Conservation (phyloP, 2,888 invertebrate species). For the Pollenia griseotomentosa region DNA sequence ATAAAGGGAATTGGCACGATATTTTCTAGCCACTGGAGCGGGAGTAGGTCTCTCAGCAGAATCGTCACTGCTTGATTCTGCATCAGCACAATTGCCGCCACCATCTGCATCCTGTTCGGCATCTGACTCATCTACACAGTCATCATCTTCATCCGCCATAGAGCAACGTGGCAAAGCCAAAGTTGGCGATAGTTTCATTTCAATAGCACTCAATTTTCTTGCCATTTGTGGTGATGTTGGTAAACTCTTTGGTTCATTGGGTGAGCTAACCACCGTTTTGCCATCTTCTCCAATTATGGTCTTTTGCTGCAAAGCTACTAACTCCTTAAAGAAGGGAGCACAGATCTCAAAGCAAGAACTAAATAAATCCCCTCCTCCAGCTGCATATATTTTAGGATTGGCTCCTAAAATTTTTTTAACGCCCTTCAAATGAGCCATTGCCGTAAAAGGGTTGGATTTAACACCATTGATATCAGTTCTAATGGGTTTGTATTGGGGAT, state of each 20-base stretch:
- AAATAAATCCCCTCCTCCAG: slow-evolving; percentile 86
- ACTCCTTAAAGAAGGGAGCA: slow-evolving; percentile 86
- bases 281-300: slow-evolving; percentile 65
- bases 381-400: slow-evolving; percentile 84
- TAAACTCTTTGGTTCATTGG: slow-evolving; percentile 85
- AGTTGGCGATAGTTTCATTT: slow-evolving; percentile 79
- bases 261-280: slow-evolving; percentile 62
- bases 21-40: slow-evolving; percentile 81
- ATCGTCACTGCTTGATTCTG: slow-evolving; percentile 83
- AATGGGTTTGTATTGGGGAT: slow-evolving; percentile 91
- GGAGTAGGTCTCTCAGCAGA: slow-evolving; percentile 78
- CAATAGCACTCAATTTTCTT: slow-evolving; percentile 83
- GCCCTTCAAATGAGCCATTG: slow-evolving; percentile 90
- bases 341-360: slow-evolving; percentile 92
- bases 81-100: slow-evolving; percentile 83
- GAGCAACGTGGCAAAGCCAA: slow-evolving; percentile 58
- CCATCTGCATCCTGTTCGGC: slow-evolving; percentile 81
- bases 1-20: slow-evolving; percentile 86
- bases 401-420: slow-evolving; percentile 93
- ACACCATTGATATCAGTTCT: slow-evolving; percentile 82
- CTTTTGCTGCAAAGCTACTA: slow-evolving; percentile 81
- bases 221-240: slow-evolving; percentile 85
- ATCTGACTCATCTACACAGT: slow-evolving; percentile 79
- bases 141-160: slow-evolving; percentile 76
- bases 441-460: slow-evolving; percentile 89